phyloP scores from a whole-genome alignment of 1,140 invertebrate genomes.

The Drosophila tropicalis region DNA sequence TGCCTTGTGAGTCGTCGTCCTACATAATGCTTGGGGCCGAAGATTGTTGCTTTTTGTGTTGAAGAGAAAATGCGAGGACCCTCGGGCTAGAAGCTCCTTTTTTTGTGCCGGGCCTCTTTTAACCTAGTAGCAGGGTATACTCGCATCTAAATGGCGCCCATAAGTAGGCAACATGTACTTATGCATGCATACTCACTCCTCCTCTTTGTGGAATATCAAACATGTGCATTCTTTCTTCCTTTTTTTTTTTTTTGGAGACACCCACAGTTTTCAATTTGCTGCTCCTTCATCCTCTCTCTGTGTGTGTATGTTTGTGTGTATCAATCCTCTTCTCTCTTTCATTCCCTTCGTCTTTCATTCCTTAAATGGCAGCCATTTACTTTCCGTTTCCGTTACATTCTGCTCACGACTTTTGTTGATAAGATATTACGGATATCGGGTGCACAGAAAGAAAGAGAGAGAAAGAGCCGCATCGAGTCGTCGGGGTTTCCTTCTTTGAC shows the following conservation, averaged over 20 bases:
- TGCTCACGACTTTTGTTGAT: slow-evolving; percentile 73
- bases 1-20: slow-evolving; percentile 34
- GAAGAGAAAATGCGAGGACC: neutral
- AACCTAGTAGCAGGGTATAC: neutral
- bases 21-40: neutral
- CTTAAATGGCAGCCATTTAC: slow-evolving; percentile 70
- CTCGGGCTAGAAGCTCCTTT: neutral
- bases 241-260: neutral
- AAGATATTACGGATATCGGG: slow-evolving; percentile 61
- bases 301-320: neutral
- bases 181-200: slow-evolving; percentile 32
- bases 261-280: slow-evolving; percentile 30
- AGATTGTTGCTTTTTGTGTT: slow-evolving; percentile 1
- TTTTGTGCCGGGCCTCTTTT: neutral
- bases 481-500: neutral
- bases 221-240: neutral
- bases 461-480: slow-evolving; percentile 5
- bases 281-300: slow-evolving; percentile 34
- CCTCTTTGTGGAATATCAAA: neutral
- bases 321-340: neutral
- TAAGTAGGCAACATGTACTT: slow-evolving; percentile 55
- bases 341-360: slow-evolving; percentile 11
- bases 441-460: slow-evolving; percentile 15
- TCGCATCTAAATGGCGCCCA: slow-evolving; percentile 28
- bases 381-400: slow-evolving; percentile 79